phyloP scores from a whole-genome alignment of 1,140 invertebrate species.

The Drosophila sp. region DNA sequence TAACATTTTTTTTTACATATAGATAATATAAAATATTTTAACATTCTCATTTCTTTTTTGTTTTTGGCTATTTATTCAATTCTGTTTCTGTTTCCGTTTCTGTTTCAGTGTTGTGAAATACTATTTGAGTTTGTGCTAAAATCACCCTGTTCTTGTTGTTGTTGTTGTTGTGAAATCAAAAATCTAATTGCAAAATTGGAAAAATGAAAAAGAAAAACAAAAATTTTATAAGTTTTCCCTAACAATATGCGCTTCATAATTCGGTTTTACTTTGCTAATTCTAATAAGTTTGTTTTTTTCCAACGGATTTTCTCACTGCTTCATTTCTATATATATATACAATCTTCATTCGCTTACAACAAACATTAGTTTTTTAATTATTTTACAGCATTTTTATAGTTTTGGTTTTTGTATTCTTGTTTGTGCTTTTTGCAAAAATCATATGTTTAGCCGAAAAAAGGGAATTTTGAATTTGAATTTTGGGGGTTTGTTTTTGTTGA shows the following conservation, averaged over 20 bases:
- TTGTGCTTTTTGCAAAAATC: conserved; percentile 43
- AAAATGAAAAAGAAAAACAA: not conserved
- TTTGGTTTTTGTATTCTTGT: conserved; percentile 38
- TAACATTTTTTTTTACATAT: conserved; percentile 28
- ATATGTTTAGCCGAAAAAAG: conserved; percentile 71
- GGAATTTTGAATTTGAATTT: conserved; percentile 77
- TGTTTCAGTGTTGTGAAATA: conserved; percentile 33
- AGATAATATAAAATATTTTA: conserved; percentile 35
- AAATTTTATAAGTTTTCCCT: conserved; percentile 49
- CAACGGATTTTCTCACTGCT: conserved; percentile 43
- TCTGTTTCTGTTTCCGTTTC: conserved; percentile 20
- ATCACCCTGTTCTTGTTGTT: conserved; percentile 46
- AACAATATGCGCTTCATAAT: conserved; percentile 69
- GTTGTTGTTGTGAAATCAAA: not conserved
- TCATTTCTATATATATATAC: conserved; percentile 26
- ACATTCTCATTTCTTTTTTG: conserved; percentile 14
- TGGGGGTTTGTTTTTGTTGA: conserved; percentile 50
- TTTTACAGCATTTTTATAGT: conserved; percentile 47
- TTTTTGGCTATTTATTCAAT: conserved; percentile 46
- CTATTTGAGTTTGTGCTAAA: conserved; percentile 42
- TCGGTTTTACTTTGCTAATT: conserved; percentile 31
- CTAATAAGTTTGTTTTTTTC: conserved; percentile 13
- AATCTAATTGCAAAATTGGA: not conserved
- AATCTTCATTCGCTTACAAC: conserved; percentile 56
- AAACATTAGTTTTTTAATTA: conserved; percentile 43